Percentiles rank a stretch among this genome's conserved stretches.
These are phyloP conservation scores for Lynx canadensis DNA, from an alignment of 2,113 vertebrate species.

Conservation along the genomic window DNA sequence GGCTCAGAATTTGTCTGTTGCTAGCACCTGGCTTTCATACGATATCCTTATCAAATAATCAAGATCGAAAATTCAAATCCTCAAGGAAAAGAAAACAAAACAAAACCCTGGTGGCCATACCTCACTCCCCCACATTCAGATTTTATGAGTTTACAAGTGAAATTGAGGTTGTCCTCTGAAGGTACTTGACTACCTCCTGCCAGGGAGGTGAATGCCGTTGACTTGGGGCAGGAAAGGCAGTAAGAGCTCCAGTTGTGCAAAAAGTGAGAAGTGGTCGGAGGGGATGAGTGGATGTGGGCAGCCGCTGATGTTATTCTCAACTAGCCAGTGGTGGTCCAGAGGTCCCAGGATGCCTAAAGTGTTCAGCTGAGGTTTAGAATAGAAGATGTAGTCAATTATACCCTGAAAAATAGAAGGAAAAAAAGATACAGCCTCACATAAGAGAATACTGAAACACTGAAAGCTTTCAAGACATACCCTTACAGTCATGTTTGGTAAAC, in stretches of 20 bases:
- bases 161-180: constrained; percentile 87
- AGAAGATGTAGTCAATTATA: constrained; percentile 99
- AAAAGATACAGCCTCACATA: constrained; percentile 4
- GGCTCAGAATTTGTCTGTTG: constrained; percentile 92
- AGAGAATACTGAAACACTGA: constrained; percentile 31
- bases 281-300: constrained; percentile 98
- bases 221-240: constrained; percentile 94
- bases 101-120: constrained; percentile 94
- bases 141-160: constrained; percentile 89
- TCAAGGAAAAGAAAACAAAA: constrained; percentile 82
- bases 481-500: background rate
- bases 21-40: constrained; percentile 91
- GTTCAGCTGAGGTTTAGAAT: constrained; percentile 98
- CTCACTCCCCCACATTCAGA: constrained; percentile 94
- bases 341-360: constrained; percentile 97
- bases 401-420: constrained; percentile 87
- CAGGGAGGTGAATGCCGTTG: constrained; percentile 96
- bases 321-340: constrained; percentile 97
- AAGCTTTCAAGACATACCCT: background rate
- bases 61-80: constrained; percentile 90
- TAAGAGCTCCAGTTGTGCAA: constrained; percentile 98
- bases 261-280: constrained; percentile 99
- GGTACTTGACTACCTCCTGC: constrained; percentile 97
- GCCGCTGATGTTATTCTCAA: constrained; percentile 98
- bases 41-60: constrained; percentile 90